Conservation (phyloP, 2,797 vertebrate species). For the Mormyrus proboscirostris region DNA sequence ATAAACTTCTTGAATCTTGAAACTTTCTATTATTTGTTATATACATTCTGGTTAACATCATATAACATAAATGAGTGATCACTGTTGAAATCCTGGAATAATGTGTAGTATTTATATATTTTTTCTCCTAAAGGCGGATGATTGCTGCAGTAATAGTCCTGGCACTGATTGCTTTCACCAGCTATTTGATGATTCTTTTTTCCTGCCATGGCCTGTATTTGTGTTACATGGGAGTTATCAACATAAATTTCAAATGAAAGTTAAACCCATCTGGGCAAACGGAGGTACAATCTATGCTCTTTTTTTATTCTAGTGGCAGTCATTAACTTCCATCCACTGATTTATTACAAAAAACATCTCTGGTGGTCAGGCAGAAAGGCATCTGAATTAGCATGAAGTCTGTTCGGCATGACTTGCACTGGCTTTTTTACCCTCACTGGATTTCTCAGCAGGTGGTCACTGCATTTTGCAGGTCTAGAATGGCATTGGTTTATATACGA, state of each 20-base stretch:
- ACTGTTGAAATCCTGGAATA: constrained; percentile 5
- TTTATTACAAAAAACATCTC: background rate
- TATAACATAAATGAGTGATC: constrained; percentile 16
- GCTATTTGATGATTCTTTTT: constrained; percentile 56
- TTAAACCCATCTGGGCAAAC: background rate
- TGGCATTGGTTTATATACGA: constrained; percentile 63
- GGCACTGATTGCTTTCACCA: constrained; percentile 55
- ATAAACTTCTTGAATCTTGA: background rate
- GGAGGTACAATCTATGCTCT: background rate
- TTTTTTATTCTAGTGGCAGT: background rate
- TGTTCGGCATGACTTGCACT: background rate
- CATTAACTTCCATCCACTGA: background rate
- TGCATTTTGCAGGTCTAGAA: constrained; percentile 63
- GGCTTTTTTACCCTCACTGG: background rate
- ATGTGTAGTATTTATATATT: background rate
- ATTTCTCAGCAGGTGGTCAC: background rate
- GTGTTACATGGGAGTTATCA: constrained; percentile 22
- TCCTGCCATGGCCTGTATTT: constrained; percentile 48
- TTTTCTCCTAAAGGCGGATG: constrained; percentile 51
- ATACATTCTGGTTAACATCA: background rate
- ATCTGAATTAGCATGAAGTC: background rate
- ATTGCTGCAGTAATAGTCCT: constrained; percentile 59
- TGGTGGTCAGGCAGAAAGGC: background rate
- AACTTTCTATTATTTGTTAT: background rate
- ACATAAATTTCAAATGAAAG: background rate